Conservation (phyloP, 92 coral and sea anemone genomes). For the Bergia sp. region DNA sequence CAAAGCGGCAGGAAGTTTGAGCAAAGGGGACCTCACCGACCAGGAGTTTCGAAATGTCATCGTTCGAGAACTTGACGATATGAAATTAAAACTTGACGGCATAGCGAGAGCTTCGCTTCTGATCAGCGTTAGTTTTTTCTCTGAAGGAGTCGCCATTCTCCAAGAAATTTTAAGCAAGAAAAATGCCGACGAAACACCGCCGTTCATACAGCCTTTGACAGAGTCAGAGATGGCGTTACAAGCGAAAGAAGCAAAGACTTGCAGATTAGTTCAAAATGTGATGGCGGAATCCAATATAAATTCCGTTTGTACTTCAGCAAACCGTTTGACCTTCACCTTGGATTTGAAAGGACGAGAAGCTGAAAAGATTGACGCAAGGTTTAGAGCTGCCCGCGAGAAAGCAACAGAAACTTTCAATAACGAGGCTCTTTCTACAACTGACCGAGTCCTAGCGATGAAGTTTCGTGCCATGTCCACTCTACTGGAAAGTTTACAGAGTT, state of each 20-base stretch:
- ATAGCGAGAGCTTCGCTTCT: conserved; percentile 11
- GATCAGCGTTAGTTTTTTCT: conserved; percentile 29
- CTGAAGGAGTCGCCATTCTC: conserved; percentile 42
- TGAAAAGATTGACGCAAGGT: conserved; percentile 30
- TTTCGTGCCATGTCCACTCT: conserved; percentile 37
- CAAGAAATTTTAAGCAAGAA: not conserved
- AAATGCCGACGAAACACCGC: not conserved
- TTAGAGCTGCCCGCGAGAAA: conserved; percentile 39
- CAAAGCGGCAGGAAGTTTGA: not conserved
- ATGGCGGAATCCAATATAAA: not conserved
- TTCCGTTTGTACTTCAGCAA: not conserved
- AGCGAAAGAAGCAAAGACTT: not conserved
- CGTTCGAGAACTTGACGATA: conserved; percentile 1
- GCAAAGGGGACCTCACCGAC: not conserved
- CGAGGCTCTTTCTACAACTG: conserved; percentile 9
- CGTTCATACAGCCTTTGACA: not conserved
- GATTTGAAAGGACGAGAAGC: conserved; percentile 12
- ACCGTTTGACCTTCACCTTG: not conserved
- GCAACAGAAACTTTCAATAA: conserved; percentile 48
- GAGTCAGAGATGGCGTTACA: not conserved
- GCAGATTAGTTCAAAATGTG: not conserved
- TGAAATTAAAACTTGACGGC: conserved; percentile 1
- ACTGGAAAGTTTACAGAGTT: conserved; percentile 41
- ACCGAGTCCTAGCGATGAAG: conserved; percentile 27
- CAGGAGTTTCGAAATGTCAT: not conserved